phyloP scores from a whole-genome alignment of 2,797 vertebrate species.

The Triplophysa bombifrons region DNA sequence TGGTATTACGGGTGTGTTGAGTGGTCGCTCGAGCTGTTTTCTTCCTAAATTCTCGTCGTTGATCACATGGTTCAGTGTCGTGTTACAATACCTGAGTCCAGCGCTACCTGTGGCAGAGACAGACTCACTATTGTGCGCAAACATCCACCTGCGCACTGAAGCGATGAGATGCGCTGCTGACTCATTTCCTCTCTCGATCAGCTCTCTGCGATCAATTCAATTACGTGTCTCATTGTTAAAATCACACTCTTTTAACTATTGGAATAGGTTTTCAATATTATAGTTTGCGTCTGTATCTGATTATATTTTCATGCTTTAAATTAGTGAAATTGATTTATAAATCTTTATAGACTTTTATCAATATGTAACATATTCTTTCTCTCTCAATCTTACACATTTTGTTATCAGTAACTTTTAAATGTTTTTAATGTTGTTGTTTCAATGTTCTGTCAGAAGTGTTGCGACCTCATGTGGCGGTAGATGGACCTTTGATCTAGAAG shows the following conservation, averaged over 20 bases:
- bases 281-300: no score
- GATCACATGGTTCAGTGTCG: constrained; percentile 78
- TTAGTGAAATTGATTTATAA: neutral
- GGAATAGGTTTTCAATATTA: no score
- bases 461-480: constrained; percentile 45
- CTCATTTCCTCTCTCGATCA: constrained; percentile 8
- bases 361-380: no score
- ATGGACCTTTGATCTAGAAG: constrained; percentile 42
- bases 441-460: neutral
- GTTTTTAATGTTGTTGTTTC: neutral
- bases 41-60: constrained; percentile 61
- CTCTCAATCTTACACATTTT: no score
- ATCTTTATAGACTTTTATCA: neutral
- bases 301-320: neutral
- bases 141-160: constrained; percentile 58
- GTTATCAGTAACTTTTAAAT: neutral
- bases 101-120: constrained; percentile 73
- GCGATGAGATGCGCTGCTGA: constrained; percentile 38
- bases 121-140: constrained; percentile 73
- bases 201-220: neutral
- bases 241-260: no score
- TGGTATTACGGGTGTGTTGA: constrained; percentile 20
- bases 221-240: no score
- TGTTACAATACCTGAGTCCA: constrained; percentile 80
- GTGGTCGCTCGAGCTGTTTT: constrained; percentile 26